phyloP scores from a whole-genome alignment of 1,140 invertebrate genomes.

The Bombus impatiens region DNA sequence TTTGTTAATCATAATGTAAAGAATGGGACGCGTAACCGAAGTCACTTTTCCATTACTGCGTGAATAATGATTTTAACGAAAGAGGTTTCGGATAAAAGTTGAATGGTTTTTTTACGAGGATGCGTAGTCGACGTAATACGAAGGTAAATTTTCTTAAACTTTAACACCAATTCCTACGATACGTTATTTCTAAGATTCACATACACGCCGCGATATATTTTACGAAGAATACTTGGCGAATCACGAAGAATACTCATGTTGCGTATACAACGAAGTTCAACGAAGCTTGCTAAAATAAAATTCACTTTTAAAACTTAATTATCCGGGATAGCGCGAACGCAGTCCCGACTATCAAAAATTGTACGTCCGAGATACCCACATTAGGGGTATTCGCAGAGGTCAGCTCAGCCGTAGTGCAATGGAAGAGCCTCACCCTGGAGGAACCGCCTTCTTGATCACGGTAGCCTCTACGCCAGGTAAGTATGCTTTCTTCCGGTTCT shows the following conservation, averaged over 20 bases:
- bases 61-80: no score
- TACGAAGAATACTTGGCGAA: fast-evolving
- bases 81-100: no score
- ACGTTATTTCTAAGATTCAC: fast-evolving
- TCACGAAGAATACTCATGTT: fast-evolving
- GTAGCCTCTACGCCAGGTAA: conserved; percentile 84
- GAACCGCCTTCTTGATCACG: conserved; percentile 87
- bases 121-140: no score
- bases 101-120: no score
- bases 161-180: no score
- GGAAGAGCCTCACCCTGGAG: conserved; percentile 85
- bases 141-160: no score
- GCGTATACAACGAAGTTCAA: fast-evolving
- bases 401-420: conserved; percentile 85
- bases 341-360: conserved; percentile 80
- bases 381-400: conserved; percentile 77
- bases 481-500: conserved; percentile 37
- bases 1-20: no score
- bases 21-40: no score
- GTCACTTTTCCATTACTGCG: fast-evolving
- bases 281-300: fast-evolving
- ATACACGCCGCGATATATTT: fast-evolving
- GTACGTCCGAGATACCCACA: conserved; percentile 69
- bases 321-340: conserved; percentile 70
- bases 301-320: background rate